A percentile compares a stretch with the other conserved stretches of the same genome.
phyloP scores from a whole-genome alignment of 30 jellyfish, hydroid and myxozoan species.

The Hydractinia echinata region DNA sequence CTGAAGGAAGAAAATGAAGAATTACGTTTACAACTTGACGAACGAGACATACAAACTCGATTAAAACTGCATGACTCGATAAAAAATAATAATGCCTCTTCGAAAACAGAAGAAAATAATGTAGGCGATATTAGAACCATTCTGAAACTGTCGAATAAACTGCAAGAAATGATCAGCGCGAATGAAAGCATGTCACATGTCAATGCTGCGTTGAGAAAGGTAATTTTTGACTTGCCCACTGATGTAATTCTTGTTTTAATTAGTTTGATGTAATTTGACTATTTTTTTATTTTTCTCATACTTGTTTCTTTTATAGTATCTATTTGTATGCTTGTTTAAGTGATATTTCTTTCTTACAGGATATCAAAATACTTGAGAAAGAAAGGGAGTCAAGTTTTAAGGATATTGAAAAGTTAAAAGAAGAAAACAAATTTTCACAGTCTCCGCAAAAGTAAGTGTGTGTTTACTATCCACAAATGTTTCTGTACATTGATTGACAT shows the following conservation, averaged over 20 bases:
- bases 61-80: background rate
- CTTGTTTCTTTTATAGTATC: background rate
- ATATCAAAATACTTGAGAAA: slow-evolving; percentile 29
- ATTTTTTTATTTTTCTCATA: background rate
- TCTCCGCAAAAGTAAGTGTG: slow-evolving; percentile 81
- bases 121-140: slow-evolving; percentile 71
- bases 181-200: slow-evolving; percentile 65
- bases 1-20: slow-evolving; percentile 55
- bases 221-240: slow-evolving; percentile 1
- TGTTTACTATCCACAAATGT: background rate
- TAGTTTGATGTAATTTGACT: background rate
- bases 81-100: background rate
- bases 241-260: background rate
- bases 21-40: slow-evolving; percentile 52
- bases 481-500: too few relatives aligned
- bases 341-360: slow-evolving; percentile 32
- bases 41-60: slow-evolving; percentile 33
- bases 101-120: slow-evolving; percentile 30
- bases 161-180: slow-evolving; percentile 74
- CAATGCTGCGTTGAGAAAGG: slow-evolving; percentile 53
- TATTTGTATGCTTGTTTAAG: background rate
- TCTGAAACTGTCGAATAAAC: slow-evolving; percentile 73
- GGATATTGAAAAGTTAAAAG: slow-evolving; percentile 47
- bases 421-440: slow-evolving; percentile 44
- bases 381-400: slow-evolving; percentile 47